Evolutionary conservation across 2,888 invertebrate species (phyloP).

Genomic region (Agrochola lota): DNA sequence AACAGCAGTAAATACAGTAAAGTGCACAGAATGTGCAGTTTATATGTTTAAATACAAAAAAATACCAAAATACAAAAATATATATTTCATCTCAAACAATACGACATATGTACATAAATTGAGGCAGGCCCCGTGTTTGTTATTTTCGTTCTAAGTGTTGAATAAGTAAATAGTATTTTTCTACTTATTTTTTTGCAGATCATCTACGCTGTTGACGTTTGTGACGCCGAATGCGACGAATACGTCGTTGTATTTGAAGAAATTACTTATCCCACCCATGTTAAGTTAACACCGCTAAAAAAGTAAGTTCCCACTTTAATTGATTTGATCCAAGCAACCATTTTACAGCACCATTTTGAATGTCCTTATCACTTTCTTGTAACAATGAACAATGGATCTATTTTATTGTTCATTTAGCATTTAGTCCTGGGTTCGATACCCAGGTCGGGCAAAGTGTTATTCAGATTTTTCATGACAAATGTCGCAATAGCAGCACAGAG

Average conservation of each 20-base stretch:
- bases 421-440: neutral
- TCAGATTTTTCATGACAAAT: neutral
- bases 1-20: too few species aligned
- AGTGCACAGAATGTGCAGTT: too few species aligned
- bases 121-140: neutral
- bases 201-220: neutral
- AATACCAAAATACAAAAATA: neutral
- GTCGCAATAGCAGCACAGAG: neutral
- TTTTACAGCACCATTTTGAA: neutral
- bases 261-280: neutral
- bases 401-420: constrained; percentile 1
- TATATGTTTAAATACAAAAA: too few species aligned
- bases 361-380: neutral
- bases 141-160: neutral
- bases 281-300: neutral
- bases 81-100: neutral
- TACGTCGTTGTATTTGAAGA: constrained; percentile 45
- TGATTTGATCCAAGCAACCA: neutral
- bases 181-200: constrained; percentile 29
- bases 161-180: neutral
- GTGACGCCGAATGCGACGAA: constrained; percentile 45
- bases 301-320: constrained; percentile 33
- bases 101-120: neutral
- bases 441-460: neutral
- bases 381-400: neutral